Conservation (phyloP, 92 coral and sea anemone species). For the Phenganax marumi region DNA sequence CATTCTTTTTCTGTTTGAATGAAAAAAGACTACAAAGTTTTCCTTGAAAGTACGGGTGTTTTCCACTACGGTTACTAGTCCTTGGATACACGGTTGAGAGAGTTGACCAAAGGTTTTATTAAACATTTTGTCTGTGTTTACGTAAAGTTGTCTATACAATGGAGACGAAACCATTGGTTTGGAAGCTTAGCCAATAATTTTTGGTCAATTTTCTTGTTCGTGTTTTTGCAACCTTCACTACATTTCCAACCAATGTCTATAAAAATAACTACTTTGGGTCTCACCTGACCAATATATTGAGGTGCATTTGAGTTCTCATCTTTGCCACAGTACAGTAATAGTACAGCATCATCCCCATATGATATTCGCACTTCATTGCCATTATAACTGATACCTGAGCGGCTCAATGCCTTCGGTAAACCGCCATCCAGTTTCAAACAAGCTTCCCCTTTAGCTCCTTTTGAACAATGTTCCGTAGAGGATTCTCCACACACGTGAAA, state of each 20-base stretch:
- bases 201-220: too few relatives aligned
- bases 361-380: conserved; percentile 14
- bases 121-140: too few relatives aligned
- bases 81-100: too few relatives aligned
- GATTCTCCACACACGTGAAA: not conserved
- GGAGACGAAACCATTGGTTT: too few relatives aligned
- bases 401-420: not conserved
- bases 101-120: too few relatives aligned
- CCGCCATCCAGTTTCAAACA: not conserved
- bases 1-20: not conserved
- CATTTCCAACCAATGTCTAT: too few relatives aligned
- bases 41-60: not conserved
- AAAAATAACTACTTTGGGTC: not conserved
- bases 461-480: too few relatives aligned
- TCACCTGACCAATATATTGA: conserved; percentile 27
- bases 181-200: too few relatives aligned
- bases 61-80: too few relatives aligned
- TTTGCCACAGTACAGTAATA: conserved; percentile 17
- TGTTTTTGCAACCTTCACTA: too few relatives aligned
- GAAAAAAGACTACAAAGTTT: not conserved
- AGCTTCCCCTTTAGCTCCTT: not conserved
- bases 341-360: not conserved
- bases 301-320: conserved; percentile 9
- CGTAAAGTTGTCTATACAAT: too few relatives aligned
- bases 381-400: not conserved